Conservation (phyloP, 1,140 invertebrate genomes). For the Drosophila albomicans region DNA sequence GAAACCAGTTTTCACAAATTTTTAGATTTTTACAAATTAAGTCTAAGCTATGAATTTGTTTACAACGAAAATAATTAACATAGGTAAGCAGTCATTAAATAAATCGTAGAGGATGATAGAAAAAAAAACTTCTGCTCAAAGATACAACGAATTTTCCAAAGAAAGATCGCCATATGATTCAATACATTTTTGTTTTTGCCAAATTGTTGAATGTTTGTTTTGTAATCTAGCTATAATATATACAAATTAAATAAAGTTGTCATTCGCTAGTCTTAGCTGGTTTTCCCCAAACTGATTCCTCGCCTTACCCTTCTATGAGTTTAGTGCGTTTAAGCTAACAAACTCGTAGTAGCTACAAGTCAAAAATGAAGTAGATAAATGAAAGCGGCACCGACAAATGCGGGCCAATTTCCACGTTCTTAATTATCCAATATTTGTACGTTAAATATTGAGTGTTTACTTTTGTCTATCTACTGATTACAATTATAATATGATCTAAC, state of each 20-base stretch:
- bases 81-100: too few relatives aligned
- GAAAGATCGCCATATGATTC: neutral
- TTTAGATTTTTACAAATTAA: neutral
- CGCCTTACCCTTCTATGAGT: neutral
- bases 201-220: neutral
- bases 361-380: conserved; percentile 33
- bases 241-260: neutral
- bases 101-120: too few relatives aligned
- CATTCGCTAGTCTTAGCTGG: neutral
- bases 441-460: conserved; percentile 59
- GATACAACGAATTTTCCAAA: too few relatives aligned
- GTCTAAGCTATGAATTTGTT: too few relatives aligned
- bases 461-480: conserved; percentile 41
- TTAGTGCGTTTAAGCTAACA: neutral
- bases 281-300: neutral
- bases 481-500: conserved; percentile 26
- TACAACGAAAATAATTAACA: too few relatives aligned
- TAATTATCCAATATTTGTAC: conserved; percentile 77
- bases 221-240: neutral
- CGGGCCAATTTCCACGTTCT: conserved; percentile 49
- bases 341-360: neutral
- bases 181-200: neutral
- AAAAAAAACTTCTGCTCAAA: too few relatives aligned
- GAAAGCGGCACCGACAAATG: conserved; percentile 71
- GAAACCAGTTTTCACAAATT: neutral